Base-by-base conservation (phyloP, 2,797 vertebrate genomes). In the Loriculus beryllinus region DNA sequence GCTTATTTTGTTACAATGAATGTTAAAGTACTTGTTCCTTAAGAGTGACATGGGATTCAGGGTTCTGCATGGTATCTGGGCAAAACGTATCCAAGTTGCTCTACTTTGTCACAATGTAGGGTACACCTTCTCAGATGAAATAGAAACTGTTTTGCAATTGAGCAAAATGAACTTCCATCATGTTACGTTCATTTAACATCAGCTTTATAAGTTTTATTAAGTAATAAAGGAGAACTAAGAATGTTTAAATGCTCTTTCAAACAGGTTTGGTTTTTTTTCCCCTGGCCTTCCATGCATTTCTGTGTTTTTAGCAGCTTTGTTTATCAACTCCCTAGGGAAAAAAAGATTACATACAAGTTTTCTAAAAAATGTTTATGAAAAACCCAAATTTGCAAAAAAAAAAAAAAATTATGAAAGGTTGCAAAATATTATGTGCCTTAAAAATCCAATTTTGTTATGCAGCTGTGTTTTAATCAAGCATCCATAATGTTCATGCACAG, bases 271-370 rank as follows among this genome's bases (percentile, higher is more conserved):
- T 31, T 23, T 13, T 16, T 13, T 54, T 29, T 10, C 14, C 20
- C 42, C 5, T 16, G 3, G 14, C 28, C n/a, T 43, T 26, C 42
- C 15, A 7, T 0, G 0, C 4, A 3, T 59, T 82, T 68, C 57
- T 49, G 8, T 69, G 26, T 43, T 69, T 80, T 19, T 33, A 57
- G 63, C 40, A 60, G 31, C 29, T 67, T 69, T 87, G 25, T 29
- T 64, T 54, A 77, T 43, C 23, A 52, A 28, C 20, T 80, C 33
- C 12, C 18, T 5, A 51, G 4, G 21, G 28, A 69, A 35, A 7
- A 74, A 77, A 60, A 90, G 19, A 31, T 68, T n/a, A 39, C 8
- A 11, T 2, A 9, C 5, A 56, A 18, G 5, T 35, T 40, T 45
- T 64, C 14, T 62, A 2, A 21, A 47, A 59, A 48, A 40, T 12